These are phyloP conservation scores for Paramormyrops hopkinsi DNA, from an alignment of 2,797 vertebrate species.

Conservation along the genomic window DNA sequence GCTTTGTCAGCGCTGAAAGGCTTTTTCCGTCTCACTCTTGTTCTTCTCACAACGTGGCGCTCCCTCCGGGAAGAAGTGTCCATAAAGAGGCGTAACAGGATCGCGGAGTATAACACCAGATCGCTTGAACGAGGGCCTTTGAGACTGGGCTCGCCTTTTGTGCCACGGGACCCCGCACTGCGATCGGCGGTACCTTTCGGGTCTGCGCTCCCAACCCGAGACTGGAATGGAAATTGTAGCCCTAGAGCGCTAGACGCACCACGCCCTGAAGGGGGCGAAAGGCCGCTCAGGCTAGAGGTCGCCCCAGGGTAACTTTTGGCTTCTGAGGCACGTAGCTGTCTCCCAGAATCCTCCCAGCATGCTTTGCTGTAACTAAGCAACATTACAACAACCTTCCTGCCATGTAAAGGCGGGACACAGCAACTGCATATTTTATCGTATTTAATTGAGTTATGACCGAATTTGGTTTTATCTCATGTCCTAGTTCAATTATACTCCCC, in stretches of 20 bases:
- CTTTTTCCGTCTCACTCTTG: slow-evolving; percentile 15
- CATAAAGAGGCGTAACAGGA: background rate
- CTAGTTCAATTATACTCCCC: background rate
- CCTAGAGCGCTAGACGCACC: background rate
- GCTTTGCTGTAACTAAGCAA: background rate
- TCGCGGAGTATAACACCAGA: background rate
- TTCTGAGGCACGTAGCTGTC: background rate
- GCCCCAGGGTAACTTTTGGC: background rate
- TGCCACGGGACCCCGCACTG: background rate
- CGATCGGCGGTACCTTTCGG: background rate
- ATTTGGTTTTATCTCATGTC: background rate
- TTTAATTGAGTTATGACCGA: background rate
- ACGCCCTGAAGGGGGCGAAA: background rate
- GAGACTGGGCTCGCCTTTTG: background rate
- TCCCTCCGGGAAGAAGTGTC: background rate
- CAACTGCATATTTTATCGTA: background rate
- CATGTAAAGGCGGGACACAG: background rate
- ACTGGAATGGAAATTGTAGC: background rate
- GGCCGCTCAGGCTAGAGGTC: background rate
- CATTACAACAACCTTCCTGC: background rate
- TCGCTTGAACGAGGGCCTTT: background rate
- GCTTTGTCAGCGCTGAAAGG: background rate
- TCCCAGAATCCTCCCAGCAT: background rate
- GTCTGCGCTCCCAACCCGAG: background rate
- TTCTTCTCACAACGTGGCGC: background rate